Conservation (phyloP, 2,797 vertebrate genomes). For the Harpagifer antarcticus region DNA sequence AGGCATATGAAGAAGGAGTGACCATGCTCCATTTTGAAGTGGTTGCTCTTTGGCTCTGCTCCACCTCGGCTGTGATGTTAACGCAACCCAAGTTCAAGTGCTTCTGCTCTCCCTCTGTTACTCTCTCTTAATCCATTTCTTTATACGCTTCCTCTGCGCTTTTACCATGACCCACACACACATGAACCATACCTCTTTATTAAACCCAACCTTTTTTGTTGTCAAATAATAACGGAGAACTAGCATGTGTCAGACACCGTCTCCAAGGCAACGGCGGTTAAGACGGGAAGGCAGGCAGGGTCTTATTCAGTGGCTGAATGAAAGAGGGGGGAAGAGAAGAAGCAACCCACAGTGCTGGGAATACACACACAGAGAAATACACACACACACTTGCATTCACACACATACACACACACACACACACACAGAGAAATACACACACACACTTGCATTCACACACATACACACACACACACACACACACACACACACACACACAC, state of each 20-base stretch:
- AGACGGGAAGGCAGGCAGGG: slow-evolving; percentile 87
- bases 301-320: slow-evolving; percentile 89
- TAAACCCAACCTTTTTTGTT: slow-evolving; percentile 84
- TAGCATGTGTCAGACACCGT: slow-evolving; percentile 95
- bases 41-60: slow-evolving; percentile 52
- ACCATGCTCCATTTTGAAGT: slow-evolving; percentile 72
- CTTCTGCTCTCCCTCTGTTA: slow-evolving; percentile 46
- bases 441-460: too few relatives aligned
- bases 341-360: slow-evolving; percentile 69
- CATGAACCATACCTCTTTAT: slow-evolving; percentile 73
- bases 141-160: slow-evolving; percentile 56
- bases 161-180: slow-evolving; percentile 56
- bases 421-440: too few relatives aligned
- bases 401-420: slow-evolving; percentile 40
- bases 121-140: slow-evolving; percentile 62
- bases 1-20: slow-evolving; percentile 21
- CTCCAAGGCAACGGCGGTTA: slow-evolving; percentile 93
- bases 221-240: slow-evolving; percentile 93
- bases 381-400: background rate
- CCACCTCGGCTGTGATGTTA: slow-evolving; percentile 53
- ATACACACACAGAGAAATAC: too few relatives aligned
- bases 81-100: slow-evolving; percentile 70
- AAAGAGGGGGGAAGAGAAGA: slow-evolving; percentile 78
- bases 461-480: too few relatives aligned
- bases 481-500: too few relatives aligned